phyloP scores from a whole-genome alignment of 2,888 invertebrate species.

The Dorcus parallelipipedus region DNA sequence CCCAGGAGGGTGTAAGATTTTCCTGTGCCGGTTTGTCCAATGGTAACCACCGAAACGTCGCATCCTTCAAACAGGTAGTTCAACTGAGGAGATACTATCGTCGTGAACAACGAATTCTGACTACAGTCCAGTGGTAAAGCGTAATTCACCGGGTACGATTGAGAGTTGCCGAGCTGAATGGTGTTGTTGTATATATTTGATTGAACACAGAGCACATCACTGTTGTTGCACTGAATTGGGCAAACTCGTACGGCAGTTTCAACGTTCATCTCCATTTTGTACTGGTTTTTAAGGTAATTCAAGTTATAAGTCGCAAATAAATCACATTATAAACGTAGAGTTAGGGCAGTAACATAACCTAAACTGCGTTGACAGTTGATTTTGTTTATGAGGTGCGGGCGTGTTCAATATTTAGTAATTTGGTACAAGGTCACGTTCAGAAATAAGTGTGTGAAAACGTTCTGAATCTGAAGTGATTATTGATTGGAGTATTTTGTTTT shows the following conservation, averaged over 20 bases:
- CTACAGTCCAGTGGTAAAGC: constrained; percentile 59
- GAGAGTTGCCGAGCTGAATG: constrained; percentile 59
- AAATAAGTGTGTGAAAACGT: no score
- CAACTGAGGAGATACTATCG: constrained; percentile 63
- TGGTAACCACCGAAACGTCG: constrained; percentile 70
- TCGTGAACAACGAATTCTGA: constrained; percentile 62
- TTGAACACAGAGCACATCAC: constrained; percentile 58
- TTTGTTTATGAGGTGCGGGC: no score
- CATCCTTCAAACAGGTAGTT: constrained; percentile 69
- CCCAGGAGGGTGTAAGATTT: constrained; percentile 74
- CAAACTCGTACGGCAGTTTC: constrained; percentile 69
- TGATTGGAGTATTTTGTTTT: no score
- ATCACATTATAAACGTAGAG: no score
- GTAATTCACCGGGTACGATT: constrained; percentile 56
- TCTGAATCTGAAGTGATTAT: no score
- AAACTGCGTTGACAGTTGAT: no score
- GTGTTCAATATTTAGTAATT: no score
- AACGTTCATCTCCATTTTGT: constrained; percentile 66
- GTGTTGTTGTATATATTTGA: constrained; percentile 58
- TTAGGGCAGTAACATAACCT: no score
- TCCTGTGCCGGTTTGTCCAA: constrained; percentile 63
- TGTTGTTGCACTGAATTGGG: constrained; percentile 54
- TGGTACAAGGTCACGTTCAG: no score
- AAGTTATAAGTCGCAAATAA: no score
- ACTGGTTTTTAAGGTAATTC: not conserved